Conservation (phyloP, 1,140 invertebrate species). For the Eueides isabella region DNA sequence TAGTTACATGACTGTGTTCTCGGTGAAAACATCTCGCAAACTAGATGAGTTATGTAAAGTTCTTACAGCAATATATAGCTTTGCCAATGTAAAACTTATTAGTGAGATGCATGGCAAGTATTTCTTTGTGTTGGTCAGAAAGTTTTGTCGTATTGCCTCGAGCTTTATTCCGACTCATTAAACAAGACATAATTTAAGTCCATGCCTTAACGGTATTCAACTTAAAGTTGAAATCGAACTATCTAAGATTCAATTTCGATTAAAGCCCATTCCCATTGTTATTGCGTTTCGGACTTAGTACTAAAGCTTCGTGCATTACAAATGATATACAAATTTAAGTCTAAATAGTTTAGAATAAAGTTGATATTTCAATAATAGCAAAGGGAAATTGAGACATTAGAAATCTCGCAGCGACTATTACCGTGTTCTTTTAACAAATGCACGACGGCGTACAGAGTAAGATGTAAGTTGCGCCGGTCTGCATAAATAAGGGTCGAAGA, state of each 20-base stretch:
- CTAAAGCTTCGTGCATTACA: constrained; percentile 55
- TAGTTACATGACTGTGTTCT: constrained; percentile 81
- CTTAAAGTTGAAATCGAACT: constrained; percentile 47
- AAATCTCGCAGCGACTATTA: constrained; percentile 77
- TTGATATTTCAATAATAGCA: constrained; percentile 44
- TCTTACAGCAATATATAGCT: constrained; percentile 31
- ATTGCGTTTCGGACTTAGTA: constrained; percentile 48
- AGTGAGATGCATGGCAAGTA: background rate
- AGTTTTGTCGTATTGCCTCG: constrained; percentile 45
- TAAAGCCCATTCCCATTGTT: constrained; percentile 37
- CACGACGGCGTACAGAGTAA: constrained; percentile 72
- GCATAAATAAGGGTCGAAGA: constrained; percentile 73
- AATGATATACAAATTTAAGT: constrained; percentile 45
- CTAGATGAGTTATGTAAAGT: constrained; percentile 38
- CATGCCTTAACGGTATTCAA: constrained; percentile 40
- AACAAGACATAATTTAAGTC: constrained; percentile 81
- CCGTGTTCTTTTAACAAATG: constrained; percentile 81
- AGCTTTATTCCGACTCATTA: constrained; percentile 73
- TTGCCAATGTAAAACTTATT: constrained; percentile 43
- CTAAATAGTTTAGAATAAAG: constrained; percentile 41
- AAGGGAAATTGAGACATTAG: constrained; percentile 79
- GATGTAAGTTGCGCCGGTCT: constrained; percentile 73
- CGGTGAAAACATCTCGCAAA: constrained; percentile 78
- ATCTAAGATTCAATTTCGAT: constrained; percentile 47
- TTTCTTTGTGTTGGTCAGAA: background rate